Evolutionary conservation across 2,797 vertebrate genomes (phyloP).

Genomic region (Lepus townsendii): DNA sequence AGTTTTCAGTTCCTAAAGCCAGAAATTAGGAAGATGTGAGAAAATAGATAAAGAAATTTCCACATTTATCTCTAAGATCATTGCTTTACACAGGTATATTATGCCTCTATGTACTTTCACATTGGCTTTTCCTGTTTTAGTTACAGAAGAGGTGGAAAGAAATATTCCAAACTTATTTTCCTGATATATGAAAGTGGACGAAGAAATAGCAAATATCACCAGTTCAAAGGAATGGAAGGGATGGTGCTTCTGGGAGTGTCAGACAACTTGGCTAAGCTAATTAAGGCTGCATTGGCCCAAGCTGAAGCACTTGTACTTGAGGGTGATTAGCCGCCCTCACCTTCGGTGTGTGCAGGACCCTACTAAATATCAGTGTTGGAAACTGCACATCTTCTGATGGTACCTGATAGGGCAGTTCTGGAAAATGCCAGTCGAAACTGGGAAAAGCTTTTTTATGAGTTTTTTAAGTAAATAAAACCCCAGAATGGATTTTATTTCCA

Average conservation of each 20-base stretch:
- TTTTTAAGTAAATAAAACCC: conserved; percentile 85
- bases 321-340: not conserved
- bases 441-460: conserved; percentile 56
- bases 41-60: not conserved
- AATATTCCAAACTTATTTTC: not conserved
- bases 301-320: not conserved
- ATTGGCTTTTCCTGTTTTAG: not conserved
- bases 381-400: not conserved
- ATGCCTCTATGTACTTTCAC: not conserved
- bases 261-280: not conserved
- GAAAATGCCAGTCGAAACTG: conserved; percentile 49
- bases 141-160: not conserved
- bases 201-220: not conserved
- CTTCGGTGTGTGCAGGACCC: not conserved
- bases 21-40: not conserved
- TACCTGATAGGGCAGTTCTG: not conserved
- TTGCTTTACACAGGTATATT: not conserved
- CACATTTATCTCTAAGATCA: not conserved
- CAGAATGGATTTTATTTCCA: conserved; percentile 85
- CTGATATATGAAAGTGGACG: not conserved
- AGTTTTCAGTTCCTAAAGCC: not conserved
- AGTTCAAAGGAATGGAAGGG: not conserved
- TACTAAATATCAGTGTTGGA: not conserved
- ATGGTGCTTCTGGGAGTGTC: not conserved
- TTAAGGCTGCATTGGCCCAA: not conserved